Conservation (phyloP, 1,140 invertebrate species). For the Centruroides sculpturatus region DNA sequence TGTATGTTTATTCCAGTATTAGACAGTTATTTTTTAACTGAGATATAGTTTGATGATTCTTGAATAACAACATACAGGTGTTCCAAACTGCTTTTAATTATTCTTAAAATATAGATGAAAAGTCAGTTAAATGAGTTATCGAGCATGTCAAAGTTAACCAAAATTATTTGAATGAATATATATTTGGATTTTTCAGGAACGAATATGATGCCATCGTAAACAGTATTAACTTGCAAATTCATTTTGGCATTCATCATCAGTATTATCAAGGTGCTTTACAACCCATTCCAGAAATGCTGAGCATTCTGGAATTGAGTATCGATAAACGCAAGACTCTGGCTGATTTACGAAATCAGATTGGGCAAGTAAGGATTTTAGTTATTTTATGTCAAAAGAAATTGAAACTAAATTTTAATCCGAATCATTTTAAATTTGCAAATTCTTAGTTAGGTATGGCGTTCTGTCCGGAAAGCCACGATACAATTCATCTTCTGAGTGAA, state of each 20-base stretch:
- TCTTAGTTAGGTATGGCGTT: constrained; percentile 3
- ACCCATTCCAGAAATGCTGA: constrained; percentile 2
- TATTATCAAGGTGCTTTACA: constrained; percentile 11
- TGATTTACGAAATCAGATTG: constrained; percentile 8
- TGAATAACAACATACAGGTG: too few species aligned
- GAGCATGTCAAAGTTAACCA: not conserved
- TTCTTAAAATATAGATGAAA: too few species aligned
- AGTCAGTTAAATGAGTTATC: too few species aligned
- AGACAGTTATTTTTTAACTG: too few species aligned
- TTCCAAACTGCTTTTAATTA: too few species aligned
- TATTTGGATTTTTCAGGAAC: constrained; percentile 1
- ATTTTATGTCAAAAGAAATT: too few species aligned
- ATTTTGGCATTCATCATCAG: constrained; percentile 10
- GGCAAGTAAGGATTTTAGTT: not conserved
- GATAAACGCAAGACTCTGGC: constrained; percentile 9
- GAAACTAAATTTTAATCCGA: too few species aligned
- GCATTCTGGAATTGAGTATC: constrained; percentile 5
- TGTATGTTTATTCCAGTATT: too few species aligned
- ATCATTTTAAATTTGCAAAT: too few species aligned
- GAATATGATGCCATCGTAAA: constrained; percentile 9
- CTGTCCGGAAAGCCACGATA: constrained; percentile 3
- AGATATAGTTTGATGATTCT: too few species aligned
- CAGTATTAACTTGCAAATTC: constrained; percentile 10
- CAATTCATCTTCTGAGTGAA: constrained; percentile 6
- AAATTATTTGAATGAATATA: not conserved